phyloP scores from a whole-genome alignment of 1,140 invertebrate species.

The Dendroctonus valens region DNA sequence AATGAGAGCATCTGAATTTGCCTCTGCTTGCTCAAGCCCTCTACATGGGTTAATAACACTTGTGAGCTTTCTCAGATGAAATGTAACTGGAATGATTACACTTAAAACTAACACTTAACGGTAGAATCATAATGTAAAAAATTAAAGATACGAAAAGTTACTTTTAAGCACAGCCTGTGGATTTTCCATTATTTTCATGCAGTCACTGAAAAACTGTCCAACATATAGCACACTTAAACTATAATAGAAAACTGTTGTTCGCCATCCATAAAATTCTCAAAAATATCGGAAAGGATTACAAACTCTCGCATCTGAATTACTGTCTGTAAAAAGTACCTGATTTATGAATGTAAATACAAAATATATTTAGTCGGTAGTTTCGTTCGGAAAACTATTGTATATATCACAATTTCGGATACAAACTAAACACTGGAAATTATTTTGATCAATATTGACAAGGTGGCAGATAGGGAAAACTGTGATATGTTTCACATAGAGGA shows the following conservation, averaged over 20 bases:
- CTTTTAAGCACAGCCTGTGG: constrained; percentile 45
- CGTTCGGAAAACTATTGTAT: constrained; percentile 36
- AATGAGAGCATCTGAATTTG: background rate
- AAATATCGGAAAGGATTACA: constrained; percentile 39
- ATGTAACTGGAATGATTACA: constrained; percentile 42
- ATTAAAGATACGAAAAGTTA: constrained; percentile 35
- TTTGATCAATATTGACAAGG: background rate
- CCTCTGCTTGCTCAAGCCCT: too few relatives aligned
- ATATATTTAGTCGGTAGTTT: constrained; percentile 8
- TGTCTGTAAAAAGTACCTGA: constrained; percentile 20
- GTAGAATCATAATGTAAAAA: constrained; percentile 27
- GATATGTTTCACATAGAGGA: too few relatives aligned
- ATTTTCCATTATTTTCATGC: constrained; percentile 31
- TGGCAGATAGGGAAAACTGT: too few relatives aligned
- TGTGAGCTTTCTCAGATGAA: constrained; percentile 7
- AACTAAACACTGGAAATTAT: constrained; percentile 21
- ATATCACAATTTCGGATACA: constrained; percentile 39
- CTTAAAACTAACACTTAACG: constrained; percentile 37
- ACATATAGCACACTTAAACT: constrained; percentile 28
- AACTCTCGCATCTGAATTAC: constrained; percentile 24
- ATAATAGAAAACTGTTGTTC: constrained; percentile 20
- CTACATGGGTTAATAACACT: background rate
- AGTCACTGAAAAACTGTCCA: constrained; percentile 29
- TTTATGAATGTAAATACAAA: constrained; percentile 5
- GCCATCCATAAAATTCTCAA: constrained; percentile 33